These are phyloP conservation scores for Riparia riparia DNA, from an alignment of 2,113 vertebrate genomes.

Conservation along the genomic window DNA sequence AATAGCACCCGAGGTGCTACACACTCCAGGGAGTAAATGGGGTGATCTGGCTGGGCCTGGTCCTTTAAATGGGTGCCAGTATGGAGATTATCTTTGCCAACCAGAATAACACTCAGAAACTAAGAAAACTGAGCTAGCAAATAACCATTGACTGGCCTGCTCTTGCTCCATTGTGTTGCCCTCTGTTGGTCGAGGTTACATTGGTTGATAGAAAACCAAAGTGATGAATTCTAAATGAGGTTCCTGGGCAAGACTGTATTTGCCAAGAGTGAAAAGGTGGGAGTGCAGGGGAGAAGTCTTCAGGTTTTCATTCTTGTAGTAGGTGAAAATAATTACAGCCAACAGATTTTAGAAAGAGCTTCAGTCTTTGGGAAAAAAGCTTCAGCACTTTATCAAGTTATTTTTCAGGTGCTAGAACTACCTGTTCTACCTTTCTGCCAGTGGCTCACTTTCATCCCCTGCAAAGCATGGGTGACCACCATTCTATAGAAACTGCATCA, in stretches of 20 bases:
- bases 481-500: background rate
- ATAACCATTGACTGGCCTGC: background rate
- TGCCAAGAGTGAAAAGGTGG: background rate
- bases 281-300: background rate
- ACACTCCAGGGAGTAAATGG: background rate
- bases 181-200: background rate
- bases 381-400: background rate
- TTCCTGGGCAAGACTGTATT: background rate
- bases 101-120: background rate
- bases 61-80: background rate
- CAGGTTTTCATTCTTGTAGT: background rate
- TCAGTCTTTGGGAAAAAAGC: background rate
- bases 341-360: background rate
- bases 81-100: background rate
- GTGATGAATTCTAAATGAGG: background rate
- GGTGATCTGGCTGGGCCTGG: background rate
- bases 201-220: background rate
- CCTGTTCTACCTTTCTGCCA: background rate
- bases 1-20: background rate
- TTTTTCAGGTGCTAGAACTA: background rate
- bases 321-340: background rate
- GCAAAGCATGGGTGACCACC: background rate
- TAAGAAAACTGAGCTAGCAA: background rate
- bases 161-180: background rate
- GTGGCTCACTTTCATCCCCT: background rate